Conservation (phyloP, 2,113 vertebrate genomes). For the Grus americana region DNA sequence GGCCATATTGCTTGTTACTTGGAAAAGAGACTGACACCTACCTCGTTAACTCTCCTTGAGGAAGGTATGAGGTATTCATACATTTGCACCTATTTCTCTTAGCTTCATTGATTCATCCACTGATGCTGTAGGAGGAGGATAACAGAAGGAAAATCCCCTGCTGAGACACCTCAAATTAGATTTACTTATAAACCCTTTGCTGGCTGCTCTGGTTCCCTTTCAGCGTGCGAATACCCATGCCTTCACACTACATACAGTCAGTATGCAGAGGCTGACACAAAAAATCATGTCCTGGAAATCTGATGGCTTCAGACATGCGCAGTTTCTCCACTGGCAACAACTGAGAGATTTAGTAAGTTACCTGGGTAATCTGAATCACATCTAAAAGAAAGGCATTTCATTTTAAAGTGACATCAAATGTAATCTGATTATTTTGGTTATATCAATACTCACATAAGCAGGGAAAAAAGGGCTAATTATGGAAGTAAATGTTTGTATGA, state of each 20-base stretch:
- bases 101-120: not conserved
- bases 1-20: too few relatives aligned
- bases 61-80: not conserved
- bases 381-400: not conserved
- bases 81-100: not conserved
- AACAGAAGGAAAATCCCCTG: not conserved
- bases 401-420: not conserved
- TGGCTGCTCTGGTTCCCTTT: not conserved
- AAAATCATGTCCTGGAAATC: not conserved
- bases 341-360: not conserved
- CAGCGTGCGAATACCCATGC: not conserved
- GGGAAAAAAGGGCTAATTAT: not conserved
- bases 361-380: too few relatives aligned
- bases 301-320: not conserved
- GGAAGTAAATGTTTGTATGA: not conserved
- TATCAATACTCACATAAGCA: not conserved
- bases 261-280: not conserved
- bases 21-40: too few relatives aligned
- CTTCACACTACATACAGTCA: not conserved
- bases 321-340: not conserved
- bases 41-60: too few relatives aligned
- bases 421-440: not conserved
- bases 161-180: not conserved
- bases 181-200: not conserved
- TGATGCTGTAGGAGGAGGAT: not conserved